phyloP scores from a whole-genome alignment of 2,113 vertebrate species.

The Myrmecobius fasciatus region DNA sequence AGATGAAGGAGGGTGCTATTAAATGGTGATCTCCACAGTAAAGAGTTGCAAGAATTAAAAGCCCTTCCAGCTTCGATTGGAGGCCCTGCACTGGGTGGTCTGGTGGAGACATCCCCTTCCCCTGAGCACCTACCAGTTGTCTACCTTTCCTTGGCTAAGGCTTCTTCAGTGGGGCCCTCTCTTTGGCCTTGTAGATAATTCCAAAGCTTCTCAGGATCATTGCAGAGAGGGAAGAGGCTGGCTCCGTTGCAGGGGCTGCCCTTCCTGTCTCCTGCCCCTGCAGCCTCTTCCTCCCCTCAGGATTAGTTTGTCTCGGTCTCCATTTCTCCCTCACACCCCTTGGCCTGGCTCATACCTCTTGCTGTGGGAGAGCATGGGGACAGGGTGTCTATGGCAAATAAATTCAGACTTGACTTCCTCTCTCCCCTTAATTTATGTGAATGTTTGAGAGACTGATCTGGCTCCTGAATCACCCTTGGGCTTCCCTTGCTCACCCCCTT shows the following conservation, averaged over 20 bases:
- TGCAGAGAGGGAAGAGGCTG: background rate
- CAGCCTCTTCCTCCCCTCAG: background rate
- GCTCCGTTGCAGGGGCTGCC: background rate
- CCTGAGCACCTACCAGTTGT: background rate
- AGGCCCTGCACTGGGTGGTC: background rate
- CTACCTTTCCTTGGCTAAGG: background rate
- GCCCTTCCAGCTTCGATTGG: background rate
- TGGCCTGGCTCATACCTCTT: conserved; percentile 40
- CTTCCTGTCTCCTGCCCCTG: background rate
- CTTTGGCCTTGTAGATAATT: background rate
- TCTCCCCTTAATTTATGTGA: background rate
- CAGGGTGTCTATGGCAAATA: conserved; percentile 58
- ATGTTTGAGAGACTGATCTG: background rate
- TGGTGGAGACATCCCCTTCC: background rate
- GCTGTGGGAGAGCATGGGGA: conserved; percentile 2
- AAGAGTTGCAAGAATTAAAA: background rate
- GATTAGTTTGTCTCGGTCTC: conserved; percentile 51
- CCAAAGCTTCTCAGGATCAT: conserved; percentile 3
- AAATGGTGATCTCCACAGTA: background rate
- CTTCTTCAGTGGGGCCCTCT: background rate
- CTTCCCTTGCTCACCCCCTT: too few relatives aligned
- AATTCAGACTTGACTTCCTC: conserved; percentile 62
- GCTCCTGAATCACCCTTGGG: background rate
- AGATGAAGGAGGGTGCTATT: background rate
- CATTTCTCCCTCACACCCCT: conserved; percentile 42